Evolutionary conservation across 2,113 vertebrate genomes (phyloP).

Genomic region (Crotalus helleri): DNA sequence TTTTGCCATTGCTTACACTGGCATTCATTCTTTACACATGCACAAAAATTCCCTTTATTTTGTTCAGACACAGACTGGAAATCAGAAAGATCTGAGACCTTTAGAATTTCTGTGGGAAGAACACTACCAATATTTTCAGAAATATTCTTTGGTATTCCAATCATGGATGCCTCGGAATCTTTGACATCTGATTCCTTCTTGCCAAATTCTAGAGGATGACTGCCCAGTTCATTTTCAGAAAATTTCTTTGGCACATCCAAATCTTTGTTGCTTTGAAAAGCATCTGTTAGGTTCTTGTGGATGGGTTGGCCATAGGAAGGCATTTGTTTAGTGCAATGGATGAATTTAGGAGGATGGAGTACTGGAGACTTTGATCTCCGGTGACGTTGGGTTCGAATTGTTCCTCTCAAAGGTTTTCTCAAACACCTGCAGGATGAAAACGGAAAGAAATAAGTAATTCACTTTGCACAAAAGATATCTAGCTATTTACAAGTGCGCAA

Average conservation of each 20-base stretch:
- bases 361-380: constrained; percentile 94
- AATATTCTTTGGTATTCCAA: constrained; percentile 38
- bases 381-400: constrained; percentile 81
- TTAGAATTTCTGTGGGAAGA: constrained; percentile 53
- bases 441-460: not conserved
- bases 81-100: constrained; percentile 73
- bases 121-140: constrained; percentile 45
- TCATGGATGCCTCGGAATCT: constrained; percentile 49
- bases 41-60: constrained; percentile 59
- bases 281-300: constrained; percentile 75
- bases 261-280: constrained; percentile 54
- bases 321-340: constrained; percentile 81
- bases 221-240: constrained; percentile 42
- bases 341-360: constrained; percentile 92
- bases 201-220: constrained; percentile 57
- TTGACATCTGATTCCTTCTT: constrained; percentile 55
- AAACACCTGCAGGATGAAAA: constrained; percentile 70
- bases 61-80: constrained; percentile 82
- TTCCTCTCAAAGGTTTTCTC: constrained; percentile 84
- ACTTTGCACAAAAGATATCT: not conserved
- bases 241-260: constrained; percentile 68
- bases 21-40: constrained; percentile 68
- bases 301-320: constrained; percentile 73
- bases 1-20: constrained; percentile 79
- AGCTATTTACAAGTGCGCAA: not conserved